Conservation (phyloP, 1,140 invertebrate species). For the Eumaeus atala region DNA sequence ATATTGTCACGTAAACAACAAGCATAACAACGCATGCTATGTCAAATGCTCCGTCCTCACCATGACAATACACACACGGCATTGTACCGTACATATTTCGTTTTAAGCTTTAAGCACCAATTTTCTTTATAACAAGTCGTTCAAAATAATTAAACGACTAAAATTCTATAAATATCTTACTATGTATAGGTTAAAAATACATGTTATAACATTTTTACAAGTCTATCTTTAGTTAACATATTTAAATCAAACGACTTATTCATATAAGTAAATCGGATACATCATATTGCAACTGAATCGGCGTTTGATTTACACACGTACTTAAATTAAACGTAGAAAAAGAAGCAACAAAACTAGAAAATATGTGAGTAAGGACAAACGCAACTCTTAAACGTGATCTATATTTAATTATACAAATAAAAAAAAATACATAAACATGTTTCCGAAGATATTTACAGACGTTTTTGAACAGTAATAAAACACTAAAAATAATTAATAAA, state of each 20-base stretch:
- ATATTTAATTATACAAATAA: constrained; percentile 41
- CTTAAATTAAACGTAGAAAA: constrained; percentile 35
- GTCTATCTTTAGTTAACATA: constrained; percentile 60
- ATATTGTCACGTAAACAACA: constrained; percentile 40
- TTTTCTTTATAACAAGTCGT: constrained; percentile 75
- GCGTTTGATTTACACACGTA: constrained; percentile 42
- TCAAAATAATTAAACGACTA: constrained; percentile 74
- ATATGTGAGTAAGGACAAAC: constrained; percentile 35
- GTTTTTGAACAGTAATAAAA: constrained; percentile 30
- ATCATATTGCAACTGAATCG: constrained; percentile 22
- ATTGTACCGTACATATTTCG: constrained; percentile 53
- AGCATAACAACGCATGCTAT: constrained; percentile 72
- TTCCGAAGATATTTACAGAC: constrained; percentile 66
- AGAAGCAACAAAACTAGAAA: constrained; percentile 30
- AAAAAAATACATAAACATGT: constrained; percentile 52
- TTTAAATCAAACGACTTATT: constrained; percentile 46
- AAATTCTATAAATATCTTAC: constrained; percentile 74
- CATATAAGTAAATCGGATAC: constrained; percentile 19
- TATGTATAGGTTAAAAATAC: constrained; percentile 74
- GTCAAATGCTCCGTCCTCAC: constrained; percentile 61
- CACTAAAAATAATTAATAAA: constrained; percentile 59
- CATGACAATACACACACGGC: constrained; percentile 66
- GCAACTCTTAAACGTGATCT: constrained; percentile 34
- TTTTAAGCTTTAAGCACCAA: constrained; percentile 74
- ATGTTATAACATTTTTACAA: constrained; percentile 74